A percentile compares a stretch with the other conserved stretches of the same genome.
phyloP scores from a whole-genome alignment of 2,113 vertebrate genomes.

The Pseudois nayaur region DNA sequence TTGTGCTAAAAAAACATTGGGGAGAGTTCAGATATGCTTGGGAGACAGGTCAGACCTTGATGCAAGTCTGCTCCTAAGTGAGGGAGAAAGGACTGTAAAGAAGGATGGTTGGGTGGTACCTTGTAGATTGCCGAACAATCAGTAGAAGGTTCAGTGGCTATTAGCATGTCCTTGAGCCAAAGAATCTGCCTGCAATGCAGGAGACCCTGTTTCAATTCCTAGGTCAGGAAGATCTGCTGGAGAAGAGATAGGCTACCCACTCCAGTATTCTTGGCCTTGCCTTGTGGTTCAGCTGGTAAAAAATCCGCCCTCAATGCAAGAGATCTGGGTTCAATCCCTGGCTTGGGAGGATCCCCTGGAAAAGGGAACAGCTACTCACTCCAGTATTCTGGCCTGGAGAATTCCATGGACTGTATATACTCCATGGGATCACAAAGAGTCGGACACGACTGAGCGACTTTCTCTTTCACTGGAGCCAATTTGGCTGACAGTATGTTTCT shows the following conservation, averaged over 20 bases:
- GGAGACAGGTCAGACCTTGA: not conserved
- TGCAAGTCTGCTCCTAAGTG: not conserved
- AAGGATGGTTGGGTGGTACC: not conserved
- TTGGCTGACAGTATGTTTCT: not conserved
- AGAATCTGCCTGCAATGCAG: not conserved
- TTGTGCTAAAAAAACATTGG: not conserved
- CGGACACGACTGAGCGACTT: accelerated
- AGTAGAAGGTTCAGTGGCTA: not conserved
- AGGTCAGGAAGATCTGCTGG: not conserved
- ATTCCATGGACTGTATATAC: not conserved
- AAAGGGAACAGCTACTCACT: not conserved
- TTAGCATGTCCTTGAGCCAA: not conserved
- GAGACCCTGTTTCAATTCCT: not conserved
- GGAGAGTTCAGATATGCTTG: not conserved
- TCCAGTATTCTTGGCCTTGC: not conserved
- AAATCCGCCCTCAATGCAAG: accelerated
- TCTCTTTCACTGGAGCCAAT: not conserved
- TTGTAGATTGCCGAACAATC: not conserved
- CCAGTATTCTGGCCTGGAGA: not conserved
- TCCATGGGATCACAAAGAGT: not conserved
- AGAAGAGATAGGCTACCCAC: not conserved
- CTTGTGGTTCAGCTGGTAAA: not conserved
- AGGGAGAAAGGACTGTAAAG: not conserved
- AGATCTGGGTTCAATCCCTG: not conserved
- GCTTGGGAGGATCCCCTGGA: not conserved